Base-by-base conservation (phyloP, 2,888 invertebrate species). In the Psylliodes chrysocephalus region DNA sequence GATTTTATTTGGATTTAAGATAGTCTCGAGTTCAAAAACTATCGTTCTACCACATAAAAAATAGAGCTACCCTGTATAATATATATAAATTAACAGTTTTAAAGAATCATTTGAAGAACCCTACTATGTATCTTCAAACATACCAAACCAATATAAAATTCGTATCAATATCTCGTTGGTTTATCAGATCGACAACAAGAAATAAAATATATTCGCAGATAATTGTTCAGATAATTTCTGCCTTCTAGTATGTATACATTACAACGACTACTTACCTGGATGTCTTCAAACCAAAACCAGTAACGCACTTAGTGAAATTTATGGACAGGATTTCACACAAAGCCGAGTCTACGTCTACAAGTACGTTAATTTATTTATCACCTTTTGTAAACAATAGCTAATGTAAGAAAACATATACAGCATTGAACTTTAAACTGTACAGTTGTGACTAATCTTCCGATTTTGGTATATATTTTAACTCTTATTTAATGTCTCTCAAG, bases 291-390 rank as follows among this genome's bases (percentile, higher is more conserved):
- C 73, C 77, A 75, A 80, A 78, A 78, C 79, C 80, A 74, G 80
- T 81, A 81, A 81, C 77, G 80, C 79, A 81, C 79, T 79, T 79
- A 79, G 80, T 78, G 79, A 78, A 79, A 81, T 80, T 81, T 81
- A 81, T 81, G 75, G 78, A 74, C 75, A 72, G 77, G 79, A 79
- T 79, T 79, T 78, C 76, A 73, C 74, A 73, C 75, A 75, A 77
- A 75, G 77, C 77, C 76, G 78, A 77, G 74, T 38, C 12, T 42
- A 28, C 55, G 74, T 38, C 12, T 42, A 28, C 55, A 30, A 75
- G 78, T 78, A 75, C 77, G 77, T 74, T 80, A 79, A 80, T 80
- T 78, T 81, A 80, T 80, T 81, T 81, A 80, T 80, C 79, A 74
- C 77, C 78, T 74, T 71, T 66, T 68, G 70, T 66, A 78, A 79